phyloP scores from a whole-genome alignment of 1,140 invertebrate genomes.

The Anastrepha obliqua region DNA sequence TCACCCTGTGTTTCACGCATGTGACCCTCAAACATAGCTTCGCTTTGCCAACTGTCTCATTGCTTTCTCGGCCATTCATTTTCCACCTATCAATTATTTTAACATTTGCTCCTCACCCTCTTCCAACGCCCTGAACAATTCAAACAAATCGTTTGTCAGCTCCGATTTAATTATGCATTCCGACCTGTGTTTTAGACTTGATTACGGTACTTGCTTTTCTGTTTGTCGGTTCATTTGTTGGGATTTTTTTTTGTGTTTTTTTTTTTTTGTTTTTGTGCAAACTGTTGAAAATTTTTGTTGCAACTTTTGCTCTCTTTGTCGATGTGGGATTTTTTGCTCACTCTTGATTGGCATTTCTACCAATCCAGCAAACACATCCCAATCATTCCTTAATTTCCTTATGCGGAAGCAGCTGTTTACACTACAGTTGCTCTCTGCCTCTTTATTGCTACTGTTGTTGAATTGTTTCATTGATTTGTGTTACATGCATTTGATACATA shows the following conservation, averaged over 20 bases:
- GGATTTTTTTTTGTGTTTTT: not conserved
- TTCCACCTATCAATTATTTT: not conserved
- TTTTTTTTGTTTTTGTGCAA: too few species aligned
- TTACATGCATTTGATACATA: not conserved
- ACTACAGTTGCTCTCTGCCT: not conserved
- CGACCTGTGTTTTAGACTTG: slow-evolving; percentile 28
- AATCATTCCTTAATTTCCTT: slow-evolving; percentile 25
- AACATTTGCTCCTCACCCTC: not conserved
- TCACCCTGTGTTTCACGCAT: too few species aligned
- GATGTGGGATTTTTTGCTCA: not conserved
- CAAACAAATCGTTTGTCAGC: slow-evolving; percentile 38
- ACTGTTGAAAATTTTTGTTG: too few species aligned
- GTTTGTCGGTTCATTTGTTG: not conserved
- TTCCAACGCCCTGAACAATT: not conserved
- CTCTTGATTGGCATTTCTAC: not conserved
- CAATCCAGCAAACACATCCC: not conserved
- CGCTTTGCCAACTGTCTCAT: too few species aligned
- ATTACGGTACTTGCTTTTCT: not conserved
- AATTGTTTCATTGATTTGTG: slow-evolving; percentile 38
- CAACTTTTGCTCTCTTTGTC: not conserved
- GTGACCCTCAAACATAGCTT: too few species aligned
- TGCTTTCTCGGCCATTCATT: too few species aligned
- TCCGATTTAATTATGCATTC: slow-evolving; percentile 44
- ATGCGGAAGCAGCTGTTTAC: slow-evolving; percentile 24
- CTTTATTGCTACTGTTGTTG: slow-evolving; percentile 1